Base-by-base conservation (phyloP, 1,140 invertebrate genomes). In the Harpegnathos saltator region DNA sequence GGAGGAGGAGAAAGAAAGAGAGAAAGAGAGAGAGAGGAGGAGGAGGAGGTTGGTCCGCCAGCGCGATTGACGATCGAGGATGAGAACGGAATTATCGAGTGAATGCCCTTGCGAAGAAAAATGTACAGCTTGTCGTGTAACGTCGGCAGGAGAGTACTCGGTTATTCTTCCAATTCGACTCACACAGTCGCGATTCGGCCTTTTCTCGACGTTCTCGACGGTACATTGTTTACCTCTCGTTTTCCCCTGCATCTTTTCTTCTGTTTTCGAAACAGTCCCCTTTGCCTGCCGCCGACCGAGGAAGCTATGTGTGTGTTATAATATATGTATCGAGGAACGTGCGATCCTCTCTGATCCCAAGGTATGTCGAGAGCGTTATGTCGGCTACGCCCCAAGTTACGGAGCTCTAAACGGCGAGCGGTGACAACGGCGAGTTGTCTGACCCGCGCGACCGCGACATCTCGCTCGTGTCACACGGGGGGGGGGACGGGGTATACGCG, bases 21-120 rank as follows among this genome's bases (percentile, higher is more conserved):
- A n/a, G n/a, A n/a, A n/a, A n/a, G n/a, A n/a, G n/a, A n/a, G n/a
- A n/a, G n/a, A n/a, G n/a, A n/a, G n/a, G n/a, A n/a, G n/a, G n/a
- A n/a, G n/a, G n/a, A n/a, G n/a, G n/a, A n/a, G n/a, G n/a, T n/a
- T 52, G 14, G 66, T 87, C 73, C 54, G 83, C 78, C 86, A 26
- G 78, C 69, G 83, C 58, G 78, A 83, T 59, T 3, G 26, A 7
- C 58, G 85, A 86, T 84, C 38, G 59, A 63, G 19, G 52, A 78
- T 78, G 77, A 74, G 65, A 75, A 59, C 72, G 33, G 71, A 75
- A 52, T 56, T 77, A 54, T 84, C 29, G 72, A 69, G 75, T 75
- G 33, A 88, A 85, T 88, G 83, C 78, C 86, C 83, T 83, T 85
- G 83, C 33, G 83, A 88, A n/a, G n/a, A n/a, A n/a, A 69, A 85